A percentile compares a stretch with the other conserved stretches of the same genome.
phyloP scores from a whole-genome alignment of 2,113 vertebrate species.

The Otocyon megalotis region DNA sequence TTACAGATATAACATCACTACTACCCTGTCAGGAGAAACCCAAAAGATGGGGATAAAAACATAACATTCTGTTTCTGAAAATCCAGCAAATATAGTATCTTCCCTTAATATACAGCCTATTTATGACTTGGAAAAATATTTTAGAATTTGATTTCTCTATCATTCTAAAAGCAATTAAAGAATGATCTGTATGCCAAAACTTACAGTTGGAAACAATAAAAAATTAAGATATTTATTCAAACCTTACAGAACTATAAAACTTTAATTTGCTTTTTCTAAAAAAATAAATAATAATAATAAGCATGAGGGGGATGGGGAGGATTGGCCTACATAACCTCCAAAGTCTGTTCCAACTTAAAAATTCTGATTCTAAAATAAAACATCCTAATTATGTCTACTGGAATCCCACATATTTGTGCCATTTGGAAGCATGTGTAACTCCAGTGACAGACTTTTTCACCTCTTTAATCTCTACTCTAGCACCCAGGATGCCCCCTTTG shows the following conservation, averaged over 20 bases:
- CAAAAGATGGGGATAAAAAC: neutral
- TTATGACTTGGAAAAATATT: neutral
- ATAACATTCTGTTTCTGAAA: neutral
- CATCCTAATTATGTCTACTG: conserved; percentile 18
- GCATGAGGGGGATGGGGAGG: neutral
- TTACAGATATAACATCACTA: neutral
- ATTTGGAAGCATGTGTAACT: neutral
- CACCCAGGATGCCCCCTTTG: neutral
- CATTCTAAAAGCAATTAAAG: conserved; percentile 43
- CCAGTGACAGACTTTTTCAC: neutral
- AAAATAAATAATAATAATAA: conserved; percentile 51
- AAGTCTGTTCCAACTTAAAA: conserved; percentile 4
- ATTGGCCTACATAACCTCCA: neutral
- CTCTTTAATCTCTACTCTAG: neutral
- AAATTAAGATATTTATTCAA: conserved; percentile 51
- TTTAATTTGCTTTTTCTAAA: conserved; percentile 6
- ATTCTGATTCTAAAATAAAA: conserved; percentile 57
- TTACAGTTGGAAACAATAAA: conserved; percentile 6
- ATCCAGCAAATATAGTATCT: neutral
- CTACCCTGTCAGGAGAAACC: conserved; percentile 27
- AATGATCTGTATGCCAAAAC: neutral
- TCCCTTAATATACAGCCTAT: neutral
- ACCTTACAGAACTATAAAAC: conserved; percentile 37
- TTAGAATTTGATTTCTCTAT: conserved; percentile 10
- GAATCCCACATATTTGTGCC: conserved; percentile 4